These are phyloP conservation scores for Drosophila nigrodunni DNA, from an alignment of 1,140 invertebrate species.

Conservation along the genomic window DNA sequence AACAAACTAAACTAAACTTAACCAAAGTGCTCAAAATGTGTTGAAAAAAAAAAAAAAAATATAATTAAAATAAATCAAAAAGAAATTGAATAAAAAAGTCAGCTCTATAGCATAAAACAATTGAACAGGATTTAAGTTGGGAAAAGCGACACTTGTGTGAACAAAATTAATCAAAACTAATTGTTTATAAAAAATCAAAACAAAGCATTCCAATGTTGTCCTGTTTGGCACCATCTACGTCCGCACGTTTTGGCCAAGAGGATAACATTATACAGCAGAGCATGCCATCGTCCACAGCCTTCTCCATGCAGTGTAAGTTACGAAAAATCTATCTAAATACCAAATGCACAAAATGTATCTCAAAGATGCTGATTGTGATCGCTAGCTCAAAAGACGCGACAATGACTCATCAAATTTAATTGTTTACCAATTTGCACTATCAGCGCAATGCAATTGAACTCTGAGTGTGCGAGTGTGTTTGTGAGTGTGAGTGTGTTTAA, in stretches of 20 bases:
- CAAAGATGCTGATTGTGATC: not conserved
- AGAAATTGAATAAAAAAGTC: slow-evolving; percentile 15
- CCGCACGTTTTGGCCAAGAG: slow-evolving; percentile 85
- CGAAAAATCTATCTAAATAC: not conserved
- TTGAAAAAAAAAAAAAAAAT: slow-evolving; percentile 11
- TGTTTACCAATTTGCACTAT: slow-evolving; percentile 62
- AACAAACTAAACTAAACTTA: slow-evolving; percentile 4
- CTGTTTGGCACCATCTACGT: slow-evolving; percentile 81
- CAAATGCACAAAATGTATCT: no score
- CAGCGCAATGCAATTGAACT: slow-evolving; percentile 73
- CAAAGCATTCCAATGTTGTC: slow-evolving; percentile 85
- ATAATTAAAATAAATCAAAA: not conserved
- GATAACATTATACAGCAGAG: slow-evolving; percentile 84
- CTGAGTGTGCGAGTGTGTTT: not conserved
- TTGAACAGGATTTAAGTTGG: slow-evolving; percentile 4
- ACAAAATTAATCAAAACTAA: slow-evolving; percentile 18
- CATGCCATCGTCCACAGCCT: slow-evolving; percentile 84
- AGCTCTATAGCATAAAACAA: slow-evolving; percentile 38
- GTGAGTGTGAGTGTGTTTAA: slow-evolving; percentile 21
- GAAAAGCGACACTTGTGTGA: slow-evolving; percentile 4
- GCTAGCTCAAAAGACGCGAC: not conserved
- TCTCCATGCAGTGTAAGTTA: slow-evolving; percentile 84
- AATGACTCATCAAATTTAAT: slow-evolving; percentile 44
- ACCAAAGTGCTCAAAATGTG: slow-evolving; percentile 28
- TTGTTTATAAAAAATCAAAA: slow-evolving; percentile 31